These are phyloP conservation scores for Galeopterus variegatus DNA, from an alignment of 2,113 vertebrate genomes.

Conservation along the genomic window DNA sequence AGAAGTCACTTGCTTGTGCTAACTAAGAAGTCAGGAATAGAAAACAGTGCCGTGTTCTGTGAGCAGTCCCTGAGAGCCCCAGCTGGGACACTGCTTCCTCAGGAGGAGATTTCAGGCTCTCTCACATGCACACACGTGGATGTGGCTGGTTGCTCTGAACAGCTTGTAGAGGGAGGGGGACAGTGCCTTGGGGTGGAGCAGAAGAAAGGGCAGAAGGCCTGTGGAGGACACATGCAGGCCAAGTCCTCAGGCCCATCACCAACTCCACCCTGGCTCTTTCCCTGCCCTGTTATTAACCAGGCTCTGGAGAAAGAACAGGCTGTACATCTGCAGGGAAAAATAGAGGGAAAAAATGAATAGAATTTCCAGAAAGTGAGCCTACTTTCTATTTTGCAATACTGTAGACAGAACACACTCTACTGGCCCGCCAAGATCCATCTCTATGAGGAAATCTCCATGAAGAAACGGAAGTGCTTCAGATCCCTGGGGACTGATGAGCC, in stretches of 20 bases:
- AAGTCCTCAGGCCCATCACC: neutral
- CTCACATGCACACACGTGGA: neutral
- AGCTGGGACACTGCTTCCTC: neutral
- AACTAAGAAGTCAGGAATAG: neutral
- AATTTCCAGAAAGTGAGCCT: slow-evolving; percentile 5
- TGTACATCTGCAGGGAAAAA: neutral
- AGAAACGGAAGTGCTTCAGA: neutral
- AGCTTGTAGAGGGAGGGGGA: neutral
- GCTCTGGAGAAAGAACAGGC: neutral
- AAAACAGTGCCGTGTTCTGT: neutral
- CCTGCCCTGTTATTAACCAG: neutral
- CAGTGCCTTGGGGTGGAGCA: rapidly evolving
- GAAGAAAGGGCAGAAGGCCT: neutral
- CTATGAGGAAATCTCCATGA: neutral
- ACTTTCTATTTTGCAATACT: neutral
- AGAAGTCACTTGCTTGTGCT: neutral
- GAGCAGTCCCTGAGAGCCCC: neutral
- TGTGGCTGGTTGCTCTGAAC: neutral
- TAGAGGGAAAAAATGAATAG: neutral
- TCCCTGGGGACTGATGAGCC: neutral
- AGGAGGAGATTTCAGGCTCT: neutral
- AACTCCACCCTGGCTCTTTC: neutral
- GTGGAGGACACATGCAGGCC: no score
- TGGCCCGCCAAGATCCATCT: neutral
- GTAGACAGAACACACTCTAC: neutral